Base-by-base conservation (phyloP, 2,888 invertebrate genomes). In the Blera fallax region DNA sequence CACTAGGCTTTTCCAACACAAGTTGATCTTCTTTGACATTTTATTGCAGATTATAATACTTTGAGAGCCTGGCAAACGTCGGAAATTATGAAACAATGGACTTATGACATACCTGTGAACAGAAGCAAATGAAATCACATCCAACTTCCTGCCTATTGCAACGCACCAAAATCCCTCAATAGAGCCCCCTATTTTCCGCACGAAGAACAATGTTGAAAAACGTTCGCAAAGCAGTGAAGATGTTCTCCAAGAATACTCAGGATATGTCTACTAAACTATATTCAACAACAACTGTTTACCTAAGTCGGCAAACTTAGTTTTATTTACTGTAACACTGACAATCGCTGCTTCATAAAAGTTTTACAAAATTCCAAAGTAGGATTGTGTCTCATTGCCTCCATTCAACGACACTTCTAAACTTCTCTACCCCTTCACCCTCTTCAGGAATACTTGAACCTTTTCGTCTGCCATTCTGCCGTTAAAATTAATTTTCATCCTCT, bases 381-480 rank as follows among this genome's bases (percentile, higher is more conserved):
- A 58, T 24, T 65, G 8, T 18, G 29, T 34, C 64, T 43, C 34
- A 60, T 67, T 62, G 45, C 48, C 54, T 54, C 16, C 45, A 69
- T 64, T 69, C 34, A 56, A 48, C n/a, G 45, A 40, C 58, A 29
- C 29, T 69, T 64, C 29, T 37, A 48, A 74, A 62, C 32, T 81
- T 76, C 56, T 10, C 14, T 48, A n/a, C 37, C 54, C 64, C 14
- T 48, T 10, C 37, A 54, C 64, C 37, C 24, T 27, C 58, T 80
- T 54, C 5, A 58, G 29, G 60, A 62, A 62, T 56, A 64, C 69
- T 69, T 74, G 32, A 74, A 69, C 54, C 52, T 60, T 11, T 58
- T 14, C 21, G 50, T 56, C 29, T 40, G 27, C 27, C 37, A 56
- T 27, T 21, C n/a, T 5, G 2, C 56, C 3, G 7, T 40, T 69